Evolutionary conservation across 2,797 vertebrate genomes (phyloP).

Genomic region (Lithobates pipiens): DNA sequence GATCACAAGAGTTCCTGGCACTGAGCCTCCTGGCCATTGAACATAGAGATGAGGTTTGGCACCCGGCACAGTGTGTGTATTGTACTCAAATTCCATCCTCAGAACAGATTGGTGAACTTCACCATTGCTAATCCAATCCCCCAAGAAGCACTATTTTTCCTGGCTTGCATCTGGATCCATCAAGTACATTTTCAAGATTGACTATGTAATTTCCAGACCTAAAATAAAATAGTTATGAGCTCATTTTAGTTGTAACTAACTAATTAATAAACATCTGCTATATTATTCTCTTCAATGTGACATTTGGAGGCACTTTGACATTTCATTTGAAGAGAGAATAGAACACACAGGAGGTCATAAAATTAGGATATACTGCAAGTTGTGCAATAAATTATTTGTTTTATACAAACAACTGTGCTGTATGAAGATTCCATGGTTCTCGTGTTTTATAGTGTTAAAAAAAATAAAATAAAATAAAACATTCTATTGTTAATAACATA

Average conservation of each 20-base stretch:
- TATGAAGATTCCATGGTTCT: no score
- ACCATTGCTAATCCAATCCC: conserved; percentile 63
- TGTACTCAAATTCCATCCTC: conserved; percentile 59
- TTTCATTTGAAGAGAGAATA: no score
- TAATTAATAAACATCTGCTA: conserved; percentile 2
- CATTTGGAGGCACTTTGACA: no score
- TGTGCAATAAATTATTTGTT: no score
- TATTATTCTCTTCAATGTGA: background rate
- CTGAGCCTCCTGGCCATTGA: conserved; percentile 56
- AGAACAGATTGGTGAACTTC: conserved; percentile 35
- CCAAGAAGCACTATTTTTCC: conserved; percentile 52
- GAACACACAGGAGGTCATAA: no score
- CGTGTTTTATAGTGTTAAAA: no score
- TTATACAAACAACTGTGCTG: no score
- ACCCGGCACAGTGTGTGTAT: conserved; percentile 62
- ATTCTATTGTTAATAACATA: no score
- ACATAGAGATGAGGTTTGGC: conserved; percentile 58
- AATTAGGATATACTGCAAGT: no score
- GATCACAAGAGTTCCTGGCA: conserved; percentile 55
- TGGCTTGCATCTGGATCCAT: conserved; percentile 33
- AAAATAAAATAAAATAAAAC: no score
- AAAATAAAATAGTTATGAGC: background rate
- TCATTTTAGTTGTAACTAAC: conserved; percentile 5
- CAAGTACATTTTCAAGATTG: background rate
- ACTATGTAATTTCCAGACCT: conserved; percentile 1